A percentile compares a stretch with the other conserved stretches of the same genome.
phyloP scores from a whole-genome alignment of 2,888 invertebrate species.

The Nemotelus nigrinus region DNA sequence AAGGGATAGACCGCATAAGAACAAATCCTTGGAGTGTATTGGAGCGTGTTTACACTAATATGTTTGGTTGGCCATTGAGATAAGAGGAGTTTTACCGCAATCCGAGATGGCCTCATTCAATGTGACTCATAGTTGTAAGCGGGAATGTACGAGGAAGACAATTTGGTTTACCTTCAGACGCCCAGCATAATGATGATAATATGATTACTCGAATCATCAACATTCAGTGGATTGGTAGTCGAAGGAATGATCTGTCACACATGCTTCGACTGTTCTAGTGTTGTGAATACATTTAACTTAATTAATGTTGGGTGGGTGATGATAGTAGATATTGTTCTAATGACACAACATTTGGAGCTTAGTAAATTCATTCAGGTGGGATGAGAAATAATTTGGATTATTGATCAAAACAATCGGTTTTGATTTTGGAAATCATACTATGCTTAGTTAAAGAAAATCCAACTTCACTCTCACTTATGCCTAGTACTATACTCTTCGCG shows the following conservation, averaged over 20 bases:
- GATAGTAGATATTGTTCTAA: too few relatives aligned
- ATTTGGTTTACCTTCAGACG: slow-evolving; percentile 32
- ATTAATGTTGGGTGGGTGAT: slow-evolving; percentile 4
- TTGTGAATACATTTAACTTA: slow-evolving; percentile 16
- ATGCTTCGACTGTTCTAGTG: not conserved
- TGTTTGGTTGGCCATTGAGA: slow-evolving; percentile 36
- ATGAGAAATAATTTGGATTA: too few relatives aligned
- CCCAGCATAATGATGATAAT: slow-evolving; percentile 19
- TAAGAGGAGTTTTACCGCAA: slow-evolving; percentile 36
- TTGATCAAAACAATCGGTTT: too few relatives aligned
- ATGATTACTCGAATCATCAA: slow-evolving; percentile 26
- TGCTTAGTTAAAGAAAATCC: too few relatives aligned
- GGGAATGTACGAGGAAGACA: slow-evolving; percentile 6
- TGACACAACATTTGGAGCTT: not conserved
- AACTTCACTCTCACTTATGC: too few relatives aligned
- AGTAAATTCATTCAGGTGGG: not conserved
- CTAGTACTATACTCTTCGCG: too few relatives aligned
- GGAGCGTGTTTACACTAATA: slow-evolving; percentile 47
- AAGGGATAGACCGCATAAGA: slow-evolving; percentile 45
- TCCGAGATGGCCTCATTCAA: slow-evolving; percentile 14
- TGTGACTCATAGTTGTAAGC: not conserved
- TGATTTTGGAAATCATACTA: too few relatives aligned
- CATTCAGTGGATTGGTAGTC: slow-evolving; percentile 8
- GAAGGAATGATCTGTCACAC: slow-evolving; percentile 25
- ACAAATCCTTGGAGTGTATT: slow-evolving; percentile 46